Percentiles rank a stretch among this genome's conserved stretches.
Evolutionary conservation across 64 coral and sea anemone genomes (phyloP).

Genomic region (Porites australiensis): DNA sequence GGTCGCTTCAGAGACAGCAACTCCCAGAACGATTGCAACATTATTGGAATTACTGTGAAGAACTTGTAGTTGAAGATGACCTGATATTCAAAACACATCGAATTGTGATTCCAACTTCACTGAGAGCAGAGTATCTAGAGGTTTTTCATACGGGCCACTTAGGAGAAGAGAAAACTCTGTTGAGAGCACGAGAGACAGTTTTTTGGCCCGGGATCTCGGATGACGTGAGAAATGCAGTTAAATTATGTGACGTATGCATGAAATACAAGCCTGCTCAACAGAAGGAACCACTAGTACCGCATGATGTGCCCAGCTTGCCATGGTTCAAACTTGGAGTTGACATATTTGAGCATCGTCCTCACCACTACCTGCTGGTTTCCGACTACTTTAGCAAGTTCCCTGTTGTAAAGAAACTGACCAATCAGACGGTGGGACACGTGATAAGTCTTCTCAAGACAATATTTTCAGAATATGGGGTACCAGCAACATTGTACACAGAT

Average conservation of each 20-base stretch:
- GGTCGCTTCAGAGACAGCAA: not conserved
- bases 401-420: slow-evolving; percentile 9
- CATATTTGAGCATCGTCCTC: no score
- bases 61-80: not conserved
- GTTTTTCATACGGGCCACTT: not conserved
- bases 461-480: not conserved
- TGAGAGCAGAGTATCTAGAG: slow-evolving; percentile 1
- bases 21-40: not conserved
- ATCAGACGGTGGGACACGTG: not conserved
- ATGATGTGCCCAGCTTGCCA: not conserved
- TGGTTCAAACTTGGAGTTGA: slow-evolving; percentile 14
- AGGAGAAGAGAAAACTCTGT: not conserved
- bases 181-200: slow-evolving; percentile 12
- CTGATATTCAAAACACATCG: not conserved
- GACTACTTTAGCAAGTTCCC: no score
- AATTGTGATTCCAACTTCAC: not conserved
- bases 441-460: not conserved
- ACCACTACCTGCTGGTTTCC: no score
- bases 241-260: not conserved
- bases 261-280: not conserved
- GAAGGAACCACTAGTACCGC: not conserved
- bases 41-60: not conserved
- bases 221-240: not conserved
- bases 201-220: slow-evolving; percentile 18
- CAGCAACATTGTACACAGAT: no score